Percentiles rank a stretch among this genome's conserved stretches.
Evolutionary conservation across 2,113 vertebrate species (phyloP).

Genomic region (Hippocampus abdominalis): DNA sequence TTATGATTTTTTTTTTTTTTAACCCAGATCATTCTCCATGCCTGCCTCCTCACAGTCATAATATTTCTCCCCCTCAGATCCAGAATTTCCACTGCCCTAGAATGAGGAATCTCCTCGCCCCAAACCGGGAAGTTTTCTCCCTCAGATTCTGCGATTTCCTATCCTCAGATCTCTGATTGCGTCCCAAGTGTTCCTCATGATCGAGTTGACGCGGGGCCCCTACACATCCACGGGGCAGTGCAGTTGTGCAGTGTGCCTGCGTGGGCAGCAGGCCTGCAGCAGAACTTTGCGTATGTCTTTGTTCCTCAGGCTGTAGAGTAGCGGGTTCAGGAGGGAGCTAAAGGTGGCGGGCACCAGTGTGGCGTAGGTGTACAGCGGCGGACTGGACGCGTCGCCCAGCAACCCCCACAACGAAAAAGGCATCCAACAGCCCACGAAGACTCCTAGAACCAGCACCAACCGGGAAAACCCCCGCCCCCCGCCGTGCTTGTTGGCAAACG

Average conservation of each 20-base stretch:
- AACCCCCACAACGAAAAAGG: slow-evolving; percentile 89
- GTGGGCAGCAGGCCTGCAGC: slow-evolving; percentile 81
- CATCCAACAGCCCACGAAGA: slow-evolving; percentile 91
- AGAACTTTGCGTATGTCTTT: slow-evolving; percentile 90
- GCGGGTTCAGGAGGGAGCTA: slow-evolving; percentile 88
- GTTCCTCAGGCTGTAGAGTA: slow-evolving; percentile 92
- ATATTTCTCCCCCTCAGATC: too few species aligned
- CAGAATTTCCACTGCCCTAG: too few species aligned
- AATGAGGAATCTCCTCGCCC: too few species aligned
- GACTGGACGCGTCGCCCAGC: slow-evolving; percentile 79
- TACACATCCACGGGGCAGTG: slow-evolving; percentile 91
- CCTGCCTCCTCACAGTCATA: too few species aligned
- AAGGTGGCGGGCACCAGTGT: slow-evolving; percentile 88
- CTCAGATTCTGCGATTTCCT: background rate
- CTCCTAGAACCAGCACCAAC: slow-evolving; percentile 81
- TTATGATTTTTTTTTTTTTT: background rate
- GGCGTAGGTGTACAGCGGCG: slow-evolving; percentile 81
- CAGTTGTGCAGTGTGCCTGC: slow-evolving; percentile 66
- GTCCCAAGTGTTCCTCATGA: background rate
- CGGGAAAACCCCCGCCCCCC: slow-evolving; percentile 64
- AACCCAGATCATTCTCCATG: too few species aligned
- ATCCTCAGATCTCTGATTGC: background rate
- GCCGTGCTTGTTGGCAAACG: slow-evolving; percentile 72
- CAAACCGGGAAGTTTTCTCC: background rate
- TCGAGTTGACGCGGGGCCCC: slow-evolving; percentile 9